Evolutionary conservation across 2,888 invertebrate genomes (phyloP), one percentile per base, ranked within the genome.

Genomic region (Agonopterix alstromeriana): DNA sequence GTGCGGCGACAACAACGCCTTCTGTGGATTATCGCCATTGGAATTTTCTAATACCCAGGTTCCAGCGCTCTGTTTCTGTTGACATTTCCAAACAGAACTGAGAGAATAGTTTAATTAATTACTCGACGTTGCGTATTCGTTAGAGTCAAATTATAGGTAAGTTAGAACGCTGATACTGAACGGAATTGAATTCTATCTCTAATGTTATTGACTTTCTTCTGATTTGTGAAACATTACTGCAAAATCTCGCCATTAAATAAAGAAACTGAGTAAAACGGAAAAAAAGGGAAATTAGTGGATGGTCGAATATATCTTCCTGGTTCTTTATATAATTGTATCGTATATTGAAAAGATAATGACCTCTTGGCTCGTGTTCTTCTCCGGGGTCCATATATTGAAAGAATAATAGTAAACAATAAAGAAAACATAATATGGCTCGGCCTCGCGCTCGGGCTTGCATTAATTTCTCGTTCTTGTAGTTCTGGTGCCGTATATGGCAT

Each of bases 401-500:
- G 58, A 61, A 46, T 45, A 61, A 63, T 68, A 65, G 65, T 67
- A 67, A 68, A 77, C 68, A 73, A 73, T 74, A 76, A 78, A 76
- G 70, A 74, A 76, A 75, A 78, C 68, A 72, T 73, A 71, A 73
- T 70, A 67, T 54, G 65, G 63, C 53, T 56, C 62, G 77, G 70
- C 82, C 82, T 81, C 77, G 73, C 14, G 53, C 53, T 50, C 63
- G 57, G 63, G 67, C 68, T 65, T 73, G 78, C 73, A 77, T 84
- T 82, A 81, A 81, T 82, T 77, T 84, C 82, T 76, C 63, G 82
- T 77, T 83, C 77, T 82, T 79, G 77, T 82, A 78, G 73, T 77
- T 78, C 70, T 73, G 65, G 64, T 63, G 65, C 86, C 85, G 63
- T 86, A 82, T 80, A 85, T 61, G 85, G 87, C 53, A 54, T 60